phyloP scores from a whole-genome alignment of 1,140 invertebrate genomes.

The Argopecten irradians region DNA sequence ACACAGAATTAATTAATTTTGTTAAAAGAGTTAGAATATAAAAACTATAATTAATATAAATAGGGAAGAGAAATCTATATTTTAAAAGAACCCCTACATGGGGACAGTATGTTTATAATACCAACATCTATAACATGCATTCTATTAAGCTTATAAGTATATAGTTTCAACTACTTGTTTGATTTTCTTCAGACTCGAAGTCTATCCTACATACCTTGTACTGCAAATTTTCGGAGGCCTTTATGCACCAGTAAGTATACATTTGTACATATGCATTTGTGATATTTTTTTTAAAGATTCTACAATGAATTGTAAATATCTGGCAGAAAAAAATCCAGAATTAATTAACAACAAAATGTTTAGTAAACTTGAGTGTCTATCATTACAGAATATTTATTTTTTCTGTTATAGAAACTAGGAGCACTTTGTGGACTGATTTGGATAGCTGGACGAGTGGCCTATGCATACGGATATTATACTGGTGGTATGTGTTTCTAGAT shows the following conservation, averaged over 20 bases:
- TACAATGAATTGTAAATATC: no score
- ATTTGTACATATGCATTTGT: background rate
- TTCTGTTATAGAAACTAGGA: constrained; percentile 68
- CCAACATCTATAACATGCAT: background rate
- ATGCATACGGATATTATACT: constrained; percentile 79
- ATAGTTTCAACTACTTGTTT: background rate
- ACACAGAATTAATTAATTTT: no score
- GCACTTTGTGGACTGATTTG: constrained; percentile 77
- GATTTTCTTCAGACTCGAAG: constrained; percentile 75
- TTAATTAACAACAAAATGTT: no score
- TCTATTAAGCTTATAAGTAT: background rate
- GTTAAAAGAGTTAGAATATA: no score
- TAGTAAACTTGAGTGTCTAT: no score
- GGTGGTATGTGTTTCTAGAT: constrained; percentile 73
- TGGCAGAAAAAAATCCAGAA: no score
- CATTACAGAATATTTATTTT: constrained; percentile 25
- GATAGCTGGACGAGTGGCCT: constrained; percentile 76
- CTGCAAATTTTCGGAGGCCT: constrained; percentile 77
- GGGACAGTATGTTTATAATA: no score
- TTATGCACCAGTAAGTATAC: constrained; percentile 74
- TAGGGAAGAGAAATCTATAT: no score
- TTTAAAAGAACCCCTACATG: no score
- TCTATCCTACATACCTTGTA: constrained; percentile 76
- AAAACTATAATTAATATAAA: no score
- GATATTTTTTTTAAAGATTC: no score